Percentiles rank a stretch among this genome's conserved stretches.
Evolutionary conservation across 2,797 vertebrate species (phyloP).

Genomic region (Tragopan temminckii): DNA sequence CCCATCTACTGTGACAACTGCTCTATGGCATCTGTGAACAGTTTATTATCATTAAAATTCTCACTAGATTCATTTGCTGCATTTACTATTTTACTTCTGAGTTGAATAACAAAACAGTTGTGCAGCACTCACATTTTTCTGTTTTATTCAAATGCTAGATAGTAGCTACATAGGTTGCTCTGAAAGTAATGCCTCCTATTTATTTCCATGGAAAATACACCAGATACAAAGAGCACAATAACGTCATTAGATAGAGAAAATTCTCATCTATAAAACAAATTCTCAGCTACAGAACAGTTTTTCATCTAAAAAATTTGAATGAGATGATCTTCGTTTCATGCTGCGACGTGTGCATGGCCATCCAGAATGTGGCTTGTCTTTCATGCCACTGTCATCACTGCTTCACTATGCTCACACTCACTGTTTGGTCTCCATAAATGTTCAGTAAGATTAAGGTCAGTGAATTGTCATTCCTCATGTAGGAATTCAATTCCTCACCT

Average conservation of each 20-base stretch:
- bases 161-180: not conserved
- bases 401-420: not conserved
- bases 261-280: no score
- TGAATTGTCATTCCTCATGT: not conserved
- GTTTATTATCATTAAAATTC: not conserved
- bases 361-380: not conserved
- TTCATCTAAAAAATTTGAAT: no score
- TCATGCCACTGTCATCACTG: not conserved
- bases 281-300: no score
- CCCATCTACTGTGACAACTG: not conserved
- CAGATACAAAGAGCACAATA: no score
- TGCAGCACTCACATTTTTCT: not conserved
- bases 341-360: not conserved
- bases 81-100: not conserved
- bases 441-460: not conserved
- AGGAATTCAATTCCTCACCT: not conserved
- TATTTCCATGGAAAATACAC: no score
- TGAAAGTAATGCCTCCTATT: no score
- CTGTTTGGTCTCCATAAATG: not conserved
- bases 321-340: no score
- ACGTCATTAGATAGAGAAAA: no score
- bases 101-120: not conserved
- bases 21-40: not conserved
- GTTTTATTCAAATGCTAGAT: not conserved
- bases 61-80: not conserved